Percentiles rank a stretch among this genome's conserved stretches.
Evolutionary conservation across 2,888 invertebrate species (phyloP).

Genomic region (Troides helena): DNA sequence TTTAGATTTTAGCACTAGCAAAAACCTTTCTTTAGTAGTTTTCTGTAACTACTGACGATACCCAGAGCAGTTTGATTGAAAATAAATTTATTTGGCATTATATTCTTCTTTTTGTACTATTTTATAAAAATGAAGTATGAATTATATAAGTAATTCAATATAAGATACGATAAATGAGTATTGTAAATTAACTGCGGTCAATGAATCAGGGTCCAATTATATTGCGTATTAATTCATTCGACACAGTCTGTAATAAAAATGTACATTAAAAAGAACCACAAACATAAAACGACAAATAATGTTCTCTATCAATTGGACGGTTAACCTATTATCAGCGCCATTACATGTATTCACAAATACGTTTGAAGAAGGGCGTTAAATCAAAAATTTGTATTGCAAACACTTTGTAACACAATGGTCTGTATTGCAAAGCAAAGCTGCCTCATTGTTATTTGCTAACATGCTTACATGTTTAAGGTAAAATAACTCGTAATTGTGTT

Average conservation of each 20-base stretch:
- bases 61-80: no score
- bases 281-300: no score
- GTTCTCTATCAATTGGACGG: neutral
- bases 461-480: neutral
- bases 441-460: neutral
- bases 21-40: no score
- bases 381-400: neutral
- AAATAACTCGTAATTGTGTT: no score
- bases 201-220: neutral
- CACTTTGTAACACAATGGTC: neutral
- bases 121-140: no score
- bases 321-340: neutral
- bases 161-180: neutral
- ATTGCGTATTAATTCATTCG: neutral
- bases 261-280: no score
- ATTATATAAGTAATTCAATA: no score
- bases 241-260: neutral
- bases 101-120: no score
- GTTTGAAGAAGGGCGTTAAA: neutral
- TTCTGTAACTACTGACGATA: no score
- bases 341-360: neutral
- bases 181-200: conserved; percentile 1
- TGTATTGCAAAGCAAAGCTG: neutral
- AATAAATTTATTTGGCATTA: no score
- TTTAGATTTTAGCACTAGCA: no score